Evolutionary conservation across 2,113 vertebrate genomes (phyloP), one percentile per base, ranked within the genome.

Genomic region (Oryzias celebensis): DNA sequence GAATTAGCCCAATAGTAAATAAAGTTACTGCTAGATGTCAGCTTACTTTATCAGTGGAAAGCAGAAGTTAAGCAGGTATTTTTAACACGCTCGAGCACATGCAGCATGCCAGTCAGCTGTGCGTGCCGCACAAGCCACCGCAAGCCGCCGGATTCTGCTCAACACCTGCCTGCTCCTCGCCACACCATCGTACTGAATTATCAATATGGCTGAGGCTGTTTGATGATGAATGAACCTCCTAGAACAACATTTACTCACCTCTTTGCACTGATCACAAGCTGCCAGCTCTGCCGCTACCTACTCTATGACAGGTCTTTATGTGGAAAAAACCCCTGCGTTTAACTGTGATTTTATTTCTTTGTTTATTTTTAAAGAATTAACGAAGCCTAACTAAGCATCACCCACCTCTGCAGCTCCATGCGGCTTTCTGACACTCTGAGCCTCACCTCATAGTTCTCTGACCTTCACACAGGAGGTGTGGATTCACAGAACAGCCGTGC

Each of bases 41-140:
- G 71, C 68, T 74, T 79, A 80, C 58, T 18, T 68, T 74, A 80
- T 79, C 77, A 73, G 52, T 57, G 48, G 17, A 43, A 61, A 77
- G 81, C 68, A 79, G 67, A 56, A 79, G 85, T 85, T 82, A 85
- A 77, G 77, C 75, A 82, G 75, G 78, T 82, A 80, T 56, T 78
- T 64, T 8, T 54, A 61, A 61, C 71, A 56, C 51, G 58, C 41
- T 57, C 80, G 79, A 70, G 15, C 41, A 36, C 36, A 23, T 62
- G 73, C 70, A 71, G 59, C 36, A 36, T 10, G 36, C 36, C 36
- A 36, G 36, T 10, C 36, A 10, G 36, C 36, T 12, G 8, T 36
- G 31, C 10, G 36, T 36, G 36, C 77, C 58, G 31, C 20, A 12
- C 62, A 68, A 69, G 77, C 4, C 23, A 26, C 68, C 31, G 68